A percentile compares a stretch with the other conserved stretches of the same genome.
Evolutionary conservation across 1,140 invertebrate genomes (phyloP).

Genomic region (Belonocnema kinseyi): DNA sequence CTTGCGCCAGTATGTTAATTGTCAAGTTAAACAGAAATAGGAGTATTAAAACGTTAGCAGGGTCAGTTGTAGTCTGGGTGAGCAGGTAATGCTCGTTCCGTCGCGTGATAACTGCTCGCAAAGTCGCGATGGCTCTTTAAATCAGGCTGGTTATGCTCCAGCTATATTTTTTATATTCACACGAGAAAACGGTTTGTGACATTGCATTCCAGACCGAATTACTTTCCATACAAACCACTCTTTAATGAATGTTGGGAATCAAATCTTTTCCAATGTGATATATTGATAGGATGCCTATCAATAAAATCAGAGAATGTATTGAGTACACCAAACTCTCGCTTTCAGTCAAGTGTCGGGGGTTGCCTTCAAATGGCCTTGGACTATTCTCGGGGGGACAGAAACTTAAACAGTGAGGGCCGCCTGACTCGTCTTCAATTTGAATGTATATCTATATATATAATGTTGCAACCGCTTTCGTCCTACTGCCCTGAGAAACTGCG

Average conservation of each 20-base stretch:
- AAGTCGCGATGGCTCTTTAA: slow-evolving; percentile 63
- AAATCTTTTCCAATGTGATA: too few species aligned
- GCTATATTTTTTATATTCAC: slow-evolving; percentile 18
- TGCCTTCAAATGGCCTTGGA: too few species aligned
- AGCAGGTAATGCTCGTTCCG: slow-evolving; percentile 62
- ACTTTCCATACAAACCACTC: background rate
- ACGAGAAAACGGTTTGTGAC: background rate
- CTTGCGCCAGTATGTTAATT: slow-evolving; percentile 70
- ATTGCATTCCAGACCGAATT: background rate
- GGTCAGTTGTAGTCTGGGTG: slow-evolving; percentile 60
- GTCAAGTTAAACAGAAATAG: slow-evolving; percentile 72
- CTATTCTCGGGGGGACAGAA: too few species aligned
- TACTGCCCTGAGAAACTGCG: too few species aligned
- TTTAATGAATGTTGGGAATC: background rate
- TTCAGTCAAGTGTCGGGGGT: too few species aligned
- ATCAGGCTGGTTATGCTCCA: slow-evolving; percentile 60
- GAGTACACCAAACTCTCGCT: too few species aligned
- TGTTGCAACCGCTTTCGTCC: too few species aligned
- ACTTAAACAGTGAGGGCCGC: too few species aligned
- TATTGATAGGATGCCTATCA: too few species aligned
- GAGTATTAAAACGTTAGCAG: slow-evolving; percentile 64
- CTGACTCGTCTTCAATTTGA: too few species aligned
- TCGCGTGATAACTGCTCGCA: slow-evolving; percentile 64
- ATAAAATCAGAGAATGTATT: too few species aligned
- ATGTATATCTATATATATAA: too few species aligned